Evolutionary conservation across 2,888 invertebrate species (phyloP).

Genomic region (Andrena praecox): DNA sequence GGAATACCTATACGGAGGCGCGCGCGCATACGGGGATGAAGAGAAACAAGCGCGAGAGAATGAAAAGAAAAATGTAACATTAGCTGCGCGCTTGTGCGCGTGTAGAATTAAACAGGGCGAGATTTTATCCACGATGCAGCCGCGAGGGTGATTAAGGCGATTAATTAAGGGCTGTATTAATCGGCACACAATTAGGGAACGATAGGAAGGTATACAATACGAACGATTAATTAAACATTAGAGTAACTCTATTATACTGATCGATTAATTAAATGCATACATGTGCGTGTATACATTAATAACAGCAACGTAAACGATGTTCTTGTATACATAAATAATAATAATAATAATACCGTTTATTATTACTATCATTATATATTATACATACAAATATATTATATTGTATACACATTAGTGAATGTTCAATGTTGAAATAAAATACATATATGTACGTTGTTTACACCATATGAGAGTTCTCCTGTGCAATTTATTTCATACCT

Average conservation of each 20-base stretch:
- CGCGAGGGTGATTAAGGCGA: conserved; percentile 38
- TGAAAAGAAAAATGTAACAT: conserved; percentile 43
- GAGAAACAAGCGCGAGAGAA: neutral
- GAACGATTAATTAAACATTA: conserved; percentile 53
- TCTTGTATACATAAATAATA: conserved; percentile 68
- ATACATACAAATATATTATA: conserved; percentile 59
- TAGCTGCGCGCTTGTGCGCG: conserved; percentile 58
- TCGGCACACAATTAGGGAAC: conserved; percentile 52
- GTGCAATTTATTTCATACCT: conserved; percentile 13
- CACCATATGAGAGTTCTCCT: conserved; percentile 66
- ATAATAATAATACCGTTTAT: conserved; percentile 68
- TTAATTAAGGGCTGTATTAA: conserved; percentile 52
- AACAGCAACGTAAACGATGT: conserved; percentile 68
- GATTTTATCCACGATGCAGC: conserved; percentile 50
- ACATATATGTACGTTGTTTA: conserved; percentile 83
- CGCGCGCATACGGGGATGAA: conserved; percentile 26
- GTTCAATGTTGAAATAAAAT: conserved; percentile 83
- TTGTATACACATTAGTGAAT: conserved; percentile 78
- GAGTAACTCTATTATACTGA: conserved; percentile 44
- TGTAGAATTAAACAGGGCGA: conserved; percentile 53
- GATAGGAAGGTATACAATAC: conserved; percentile 66
- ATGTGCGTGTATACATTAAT: conserved; percentile 53
- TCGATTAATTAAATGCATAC: conserved; percentile 47
- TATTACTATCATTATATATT: conserved; percentile 58
- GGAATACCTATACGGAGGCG: conserved; percentile 53